Percentiles rank a stretch among this genome's conserved stretches.
Conservation (phyloP, 1,140 invertebrate species). For the Apocrypta bakeri region DNA sequence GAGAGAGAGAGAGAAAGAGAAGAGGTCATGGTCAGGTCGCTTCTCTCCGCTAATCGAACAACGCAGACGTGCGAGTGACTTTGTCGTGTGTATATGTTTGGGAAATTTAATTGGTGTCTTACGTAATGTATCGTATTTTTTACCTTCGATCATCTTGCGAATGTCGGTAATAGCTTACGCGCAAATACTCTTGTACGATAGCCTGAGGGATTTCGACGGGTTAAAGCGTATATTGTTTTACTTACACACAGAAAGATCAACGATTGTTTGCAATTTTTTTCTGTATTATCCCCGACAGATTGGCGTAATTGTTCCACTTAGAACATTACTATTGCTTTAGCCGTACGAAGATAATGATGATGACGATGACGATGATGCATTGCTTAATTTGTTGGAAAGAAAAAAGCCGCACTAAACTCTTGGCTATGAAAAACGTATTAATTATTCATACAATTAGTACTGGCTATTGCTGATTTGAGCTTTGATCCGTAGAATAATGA, state of each 20-base stretch:
- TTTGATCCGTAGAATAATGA: constrained; percentile 6
- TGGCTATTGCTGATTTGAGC: not conserved
- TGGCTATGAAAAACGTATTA: not conserved
- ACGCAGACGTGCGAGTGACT: constrained; percentile 61
- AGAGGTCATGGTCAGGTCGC: constrained; percentile 74
- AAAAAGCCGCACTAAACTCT: constrained; percentile 1
- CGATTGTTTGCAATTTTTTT: not conserved
- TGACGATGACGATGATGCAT: not conserved
- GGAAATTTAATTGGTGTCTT: constrained; percentile 11
- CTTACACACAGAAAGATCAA: no score
- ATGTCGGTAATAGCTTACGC: not conserved
- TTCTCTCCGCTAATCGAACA: constrained; percentile 73
- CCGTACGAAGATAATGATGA: not conserved
- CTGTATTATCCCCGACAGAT: constrained; percentile 9
- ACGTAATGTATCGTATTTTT: constrained; percentile 16
- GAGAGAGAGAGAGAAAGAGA: constrained; percentile 56
- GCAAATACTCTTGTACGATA: not conserved
- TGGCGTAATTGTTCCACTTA: constrained; percentile 28
- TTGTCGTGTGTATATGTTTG: not conserved
- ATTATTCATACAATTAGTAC: constrained; percentile 40
- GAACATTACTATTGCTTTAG: not conserved
- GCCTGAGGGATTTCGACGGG: not conserved
- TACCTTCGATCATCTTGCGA: not conserved
- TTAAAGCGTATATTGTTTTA: no score
- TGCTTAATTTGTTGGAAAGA: not conserved